phyloP scores from a whole-genome alignment of 2,797 vertebrate genomes.

The Schizopygopsis malacanthus region DNA sequence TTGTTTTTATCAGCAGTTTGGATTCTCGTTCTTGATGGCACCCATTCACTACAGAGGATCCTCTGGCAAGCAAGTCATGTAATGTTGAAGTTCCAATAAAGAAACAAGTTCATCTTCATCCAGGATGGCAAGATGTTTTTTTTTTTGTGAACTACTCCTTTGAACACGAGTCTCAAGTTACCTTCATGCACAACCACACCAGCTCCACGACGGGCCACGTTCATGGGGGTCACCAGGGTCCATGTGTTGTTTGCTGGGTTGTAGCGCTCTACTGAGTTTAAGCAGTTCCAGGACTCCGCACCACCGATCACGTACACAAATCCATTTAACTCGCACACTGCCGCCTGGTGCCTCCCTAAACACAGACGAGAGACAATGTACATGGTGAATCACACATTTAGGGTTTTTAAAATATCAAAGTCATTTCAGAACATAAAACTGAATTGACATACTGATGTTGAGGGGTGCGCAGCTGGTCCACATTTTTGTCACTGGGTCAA shows the following conservation, averaged over 20 bases:
- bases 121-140: not conserved
- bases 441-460: slow-evolving; percentile 87
- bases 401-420: not conserved
- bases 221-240: slow-evolving; percentile 93
- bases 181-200: slow-evolving; percentile 88
- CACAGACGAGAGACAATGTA: slow-evolving; percentile 11
- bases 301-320: slow-evolving; percentile 94
- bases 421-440: not conserved
- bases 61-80: too few species aligned
- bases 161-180: slow-evolving; percentile 62
- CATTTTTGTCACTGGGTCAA: slow-evolving; percentile 90
- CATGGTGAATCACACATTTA: not conserved
- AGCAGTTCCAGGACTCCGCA: slow-evolving; percentile 96
- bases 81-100: too few species aligned
- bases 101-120: too few species aligned
- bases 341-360: slow-evolving; percentile 94
- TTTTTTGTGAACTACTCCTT: not conserved
- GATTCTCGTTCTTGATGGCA: too few species aligned
- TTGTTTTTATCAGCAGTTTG: too few species aligned
- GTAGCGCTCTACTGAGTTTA: slow-evolving; percentile 93
- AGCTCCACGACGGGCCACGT: slow-evolving; percentile 92
- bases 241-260: slow-evolving; percentile 95
- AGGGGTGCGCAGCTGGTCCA: slow-evolving; percentile 93
- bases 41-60: too few species aligned
- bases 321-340: slow-evolving; percentile 89